phyloP scores from a whole-genome alignment of 2,888 invertebrate genomes.

The Zeuzera pyrina region DNA sequence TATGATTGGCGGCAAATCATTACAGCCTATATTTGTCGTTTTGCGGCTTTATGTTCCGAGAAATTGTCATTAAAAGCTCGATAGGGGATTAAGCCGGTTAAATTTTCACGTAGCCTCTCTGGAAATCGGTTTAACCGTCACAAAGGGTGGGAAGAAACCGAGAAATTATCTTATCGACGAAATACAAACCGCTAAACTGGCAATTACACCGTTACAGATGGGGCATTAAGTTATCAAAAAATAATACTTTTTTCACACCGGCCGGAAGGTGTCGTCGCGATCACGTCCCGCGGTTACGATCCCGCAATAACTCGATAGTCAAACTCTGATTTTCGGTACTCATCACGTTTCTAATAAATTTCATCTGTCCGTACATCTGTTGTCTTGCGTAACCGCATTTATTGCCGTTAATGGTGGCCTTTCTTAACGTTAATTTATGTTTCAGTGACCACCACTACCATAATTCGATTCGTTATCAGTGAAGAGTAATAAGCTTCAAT shows the following conservation, averaged over 20 bases:
- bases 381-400: constrained; percentile 65
- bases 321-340: constrained; percentile 52
- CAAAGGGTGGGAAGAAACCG: constrained; percentile 68
- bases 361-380: constrained; percentile 50
- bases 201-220: constrained; percentile 68
- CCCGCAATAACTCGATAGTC: constrained; percentile 23
- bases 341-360: constrained; percentile 69
- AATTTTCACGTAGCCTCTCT: constrained; percentile 66
- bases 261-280: constrained; percentile 61
- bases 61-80: constrained; percentile 69
- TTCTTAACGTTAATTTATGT: constrained; percentile 52
- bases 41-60: constrained; percentile 54
- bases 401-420: constrained; percentile 56
- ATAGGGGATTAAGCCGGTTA: constrained; percentile 64
- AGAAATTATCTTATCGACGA: constrained; percentile 65
- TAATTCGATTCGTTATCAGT: too few species aligned
- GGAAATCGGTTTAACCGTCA: constrained; percentile 65
- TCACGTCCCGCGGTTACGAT: constrained; percentile 55
- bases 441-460: constrained; percentile 23
- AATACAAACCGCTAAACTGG: constrained; percentile 65
- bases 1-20: constrained; percentile 71
- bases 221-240: constrained; percentile 67
- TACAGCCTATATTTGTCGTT: constrained; percentile 50
- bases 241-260: constrained; percentile 63
- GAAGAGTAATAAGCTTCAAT: too few species aligned